Conservation (phyloP, 2,113 vertebrate species). For the Nettapus auritus region DNA sequence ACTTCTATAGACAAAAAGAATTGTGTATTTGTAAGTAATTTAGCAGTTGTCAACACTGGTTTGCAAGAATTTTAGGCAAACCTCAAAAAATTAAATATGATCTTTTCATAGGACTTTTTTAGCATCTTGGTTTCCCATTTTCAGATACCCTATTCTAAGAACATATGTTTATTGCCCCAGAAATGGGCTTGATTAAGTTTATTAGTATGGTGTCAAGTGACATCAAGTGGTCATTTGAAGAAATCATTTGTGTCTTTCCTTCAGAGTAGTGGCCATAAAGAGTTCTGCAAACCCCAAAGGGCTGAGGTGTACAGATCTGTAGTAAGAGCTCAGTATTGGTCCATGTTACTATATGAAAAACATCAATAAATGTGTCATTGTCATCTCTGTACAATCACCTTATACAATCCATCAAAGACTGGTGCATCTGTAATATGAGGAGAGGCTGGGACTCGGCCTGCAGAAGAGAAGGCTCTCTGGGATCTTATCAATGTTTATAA, state of each 20-base stretch:
- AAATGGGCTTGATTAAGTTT: neutral
- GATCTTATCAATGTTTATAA: neutral
- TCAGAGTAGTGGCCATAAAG: neutral
- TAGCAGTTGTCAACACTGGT: neutral
- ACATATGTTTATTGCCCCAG: neutral
- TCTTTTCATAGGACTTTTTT: neutral
- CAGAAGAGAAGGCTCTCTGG: too few species aligned
- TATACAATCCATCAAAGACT: neutral
- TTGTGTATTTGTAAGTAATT: neutral
- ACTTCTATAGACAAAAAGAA: neutral
- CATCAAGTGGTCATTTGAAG: constrained; percentile 43
- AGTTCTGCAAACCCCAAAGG: neutral
- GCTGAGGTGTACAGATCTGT: neutral
- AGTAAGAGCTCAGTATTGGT: neutral
- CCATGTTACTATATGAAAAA: neutral
- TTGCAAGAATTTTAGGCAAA: neutral
- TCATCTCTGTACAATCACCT: accelerated
- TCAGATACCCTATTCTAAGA: neutral
- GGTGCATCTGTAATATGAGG: too few species aligned
- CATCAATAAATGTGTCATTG: neutral
- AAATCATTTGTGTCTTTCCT: neutral
- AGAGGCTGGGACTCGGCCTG: too few species aligned
- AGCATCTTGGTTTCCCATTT: neutral
- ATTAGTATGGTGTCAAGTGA: constrained; percentile 26
- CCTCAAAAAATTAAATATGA: neutral